phyloP scores from a whole-genome alignment of 2,113 vertebrate genomes.

The Natator depressus region DNA sequence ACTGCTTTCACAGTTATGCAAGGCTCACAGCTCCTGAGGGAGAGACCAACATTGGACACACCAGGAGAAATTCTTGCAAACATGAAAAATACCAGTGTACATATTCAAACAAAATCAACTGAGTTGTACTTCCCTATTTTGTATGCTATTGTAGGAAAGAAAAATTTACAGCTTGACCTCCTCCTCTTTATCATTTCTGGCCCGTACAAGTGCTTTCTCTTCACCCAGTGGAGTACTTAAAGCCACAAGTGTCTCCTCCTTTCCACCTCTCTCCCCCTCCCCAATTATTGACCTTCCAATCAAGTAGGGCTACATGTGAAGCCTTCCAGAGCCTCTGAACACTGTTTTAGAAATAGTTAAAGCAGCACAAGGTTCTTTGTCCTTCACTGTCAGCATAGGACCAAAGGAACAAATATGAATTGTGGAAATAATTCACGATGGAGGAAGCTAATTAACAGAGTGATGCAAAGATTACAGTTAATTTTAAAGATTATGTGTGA shows the following conservation, averaged over 20 bases:
- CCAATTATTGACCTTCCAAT: not conserved
- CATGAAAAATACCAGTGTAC: slow-evolving; percentile 37
- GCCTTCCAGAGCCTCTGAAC: not conserved
- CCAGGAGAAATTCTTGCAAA: slow-evolving; percentile 53
- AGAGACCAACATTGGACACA: slow-evolving; percentile 49
- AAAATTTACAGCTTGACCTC: not conserved
- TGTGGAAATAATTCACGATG: not conserved
- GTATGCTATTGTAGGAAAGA: not conserved
- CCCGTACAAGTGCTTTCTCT: not conserved
- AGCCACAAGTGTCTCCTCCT: not conserved
- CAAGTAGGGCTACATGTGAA: not conserved
- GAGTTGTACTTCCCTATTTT: not conserved
- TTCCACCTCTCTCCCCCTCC: not conserved
- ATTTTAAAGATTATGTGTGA: not conserved
- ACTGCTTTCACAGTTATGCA: slow-evolving; percentile 44
- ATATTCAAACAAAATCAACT: slow-evolving; percentile 32
- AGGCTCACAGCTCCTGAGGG: slow-evolving; percentile 69
- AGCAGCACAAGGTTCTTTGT: not conserved
- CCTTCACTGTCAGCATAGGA: not conserved
- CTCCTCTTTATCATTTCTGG: not conserved
- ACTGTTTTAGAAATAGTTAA: not conserved
- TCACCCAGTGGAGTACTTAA: not conserved
- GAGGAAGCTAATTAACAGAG: not conserved
- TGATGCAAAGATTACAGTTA: not conserved
- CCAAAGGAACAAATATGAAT: not conserved